A percentile compares a stretch with the other conserved stretches of the same genome.
Conservation (phyloP, 2,797 vertebrate species). For the Antrozous pallidus region DNA sequence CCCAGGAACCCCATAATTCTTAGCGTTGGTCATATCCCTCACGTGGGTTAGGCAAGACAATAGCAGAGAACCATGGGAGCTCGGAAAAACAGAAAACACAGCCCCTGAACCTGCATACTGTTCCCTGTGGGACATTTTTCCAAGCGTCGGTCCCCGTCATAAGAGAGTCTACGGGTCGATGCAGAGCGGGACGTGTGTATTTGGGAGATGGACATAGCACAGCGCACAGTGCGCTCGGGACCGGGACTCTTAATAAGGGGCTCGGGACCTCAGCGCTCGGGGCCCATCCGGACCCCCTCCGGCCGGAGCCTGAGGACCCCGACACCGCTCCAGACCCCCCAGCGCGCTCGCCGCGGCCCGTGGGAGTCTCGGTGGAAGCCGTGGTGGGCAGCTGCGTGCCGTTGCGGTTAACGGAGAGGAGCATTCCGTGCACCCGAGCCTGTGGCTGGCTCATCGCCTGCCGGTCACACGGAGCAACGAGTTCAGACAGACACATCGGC, state of each 20-base stretch:
- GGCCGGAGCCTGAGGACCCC: too few relatives aligned
- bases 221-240: background rate
- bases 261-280: background rate
- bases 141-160: background rate
- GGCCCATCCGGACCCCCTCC: background rate
- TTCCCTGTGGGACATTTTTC: background rate
- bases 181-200: background rate
- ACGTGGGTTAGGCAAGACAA: background rate
- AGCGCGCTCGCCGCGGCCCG: too few relatives aligned
- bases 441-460: background rate
- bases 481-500: background rate
- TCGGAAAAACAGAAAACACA: background rate
- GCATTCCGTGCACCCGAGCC: too few relatives aligned
- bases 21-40: background rate
- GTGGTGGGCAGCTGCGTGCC: background rate
- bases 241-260: conserved; percentile 16
- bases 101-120: background rate
- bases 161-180: background rate
- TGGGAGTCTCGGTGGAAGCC: too few relatives aligned
- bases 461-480: conserved; percentile 24
- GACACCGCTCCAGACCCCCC: too few relatives aligned
- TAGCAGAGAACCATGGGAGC: background rate
- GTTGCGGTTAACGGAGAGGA: background rate
- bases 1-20: background rate
- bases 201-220: background rate